Evolutionary conservation across 23 tunicate genomes (phyloP).

Genomic region (Ascidia mentula): DNA sequence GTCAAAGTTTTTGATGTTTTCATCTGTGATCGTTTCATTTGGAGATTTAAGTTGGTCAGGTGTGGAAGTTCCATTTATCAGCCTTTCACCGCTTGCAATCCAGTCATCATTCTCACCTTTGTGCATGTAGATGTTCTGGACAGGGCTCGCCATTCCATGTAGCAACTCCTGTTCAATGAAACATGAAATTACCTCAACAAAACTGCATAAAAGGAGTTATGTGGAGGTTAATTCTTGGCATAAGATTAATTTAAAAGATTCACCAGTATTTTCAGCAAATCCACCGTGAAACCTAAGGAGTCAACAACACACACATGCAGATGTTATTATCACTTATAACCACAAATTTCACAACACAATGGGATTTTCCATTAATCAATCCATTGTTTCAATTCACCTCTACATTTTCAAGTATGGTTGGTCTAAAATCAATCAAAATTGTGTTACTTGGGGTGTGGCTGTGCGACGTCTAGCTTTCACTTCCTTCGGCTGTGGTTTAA

Average conservation of each 20-base stretch:
- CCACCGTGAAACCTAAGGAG: background rate
- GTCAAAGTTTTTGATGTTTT: background rate
- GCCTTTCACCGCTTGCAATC: background rate
- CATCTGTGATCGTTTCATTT: constrained; percentile 7
- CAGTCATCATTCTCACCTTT: background rate
- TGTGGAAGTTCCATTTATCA: background rate
- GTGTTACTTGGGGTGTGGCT: constrained; percentile 79
- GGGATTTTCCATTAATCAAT: no score
- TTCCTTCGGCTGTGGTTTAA: constrained; percentile 20
- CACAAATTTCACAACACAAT: no score
- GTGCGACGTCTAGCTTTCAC: constrained; percentile 76
- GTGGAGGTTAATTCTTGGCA: no score
- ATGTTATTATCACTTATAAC: no score
- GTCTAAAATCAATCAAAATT: background rate
- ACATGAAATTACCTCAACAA: no score
- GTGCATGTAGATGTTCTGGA: constrained; percentile 8
- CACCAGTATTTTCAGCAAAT: no score
- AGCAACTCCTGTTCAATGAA: constrained; percentile 81
- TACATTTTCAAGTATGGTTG: background rate
- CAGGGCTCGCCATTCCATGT: constrained; percentile 57
- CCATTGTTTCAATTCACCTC: no score
- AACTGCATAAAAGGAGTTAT: no score
- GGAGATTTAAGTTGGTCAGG: background rate
- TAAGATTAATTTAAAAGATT: no score
- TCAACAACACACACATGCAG: no score